Evolutionary conservation across 1,140 invertebrate genomes (phyloP).

Genomic region (Atta texana): DNA sequence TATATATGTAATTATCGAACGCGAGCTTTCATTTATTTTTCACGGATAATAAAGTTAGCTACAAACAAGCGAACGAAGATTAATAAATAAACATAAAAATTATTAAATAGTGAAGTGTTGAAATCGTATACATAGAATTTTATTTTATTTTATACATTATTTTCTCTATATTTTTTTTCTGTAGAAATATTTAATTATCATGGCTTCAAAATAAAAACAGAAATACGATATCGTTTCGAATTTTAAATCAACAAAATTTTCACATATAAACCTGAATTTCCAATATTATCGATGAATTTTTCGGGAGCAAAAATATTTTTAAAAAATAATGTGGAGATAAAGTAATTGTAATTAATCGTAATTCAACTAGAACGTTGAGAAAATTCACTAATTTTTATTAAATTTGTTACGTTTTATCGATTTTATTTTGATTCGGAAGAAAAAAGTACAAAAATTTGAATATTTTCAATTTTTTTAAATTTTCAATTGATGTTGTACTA

Average conservation of each 20-base stretch:
- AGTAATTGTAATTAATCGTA: conserved; percentile 6
- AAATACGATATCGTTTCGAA: neutral
- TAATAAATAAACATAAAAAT: conserved; percentile 24
- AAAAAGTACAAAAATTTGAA: conserved; percentile 13
- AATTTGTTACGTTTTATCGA: neutral
- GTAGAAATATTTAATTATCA: conserved; percentile 36
- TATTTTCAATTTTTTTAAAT: conserved; percentile 19
- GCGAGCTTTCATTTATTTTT: conserved; percentile 22
- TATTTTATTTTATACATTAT: conserved; percentile 25
- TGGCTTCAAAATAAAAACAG: conserved; percentile 24
- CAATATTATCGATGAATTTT: conserved; percentile 33
- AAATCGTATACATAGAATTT: conserved; percentile 35
- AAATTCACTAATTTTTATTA: conserved; percentile 7
- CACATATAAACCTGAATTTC: neutral
- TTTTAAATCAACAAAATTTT: conserved; percentile 44
- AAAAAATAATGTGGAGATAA: neutral
- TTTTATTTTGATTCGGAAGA: neutral
- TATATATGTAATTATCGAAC: neutral
- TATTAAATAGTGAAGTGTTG: conserved; percentile 40
- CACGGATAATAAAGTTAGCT: conserved; percentile 5
- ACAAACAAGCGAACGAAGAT: neutral
- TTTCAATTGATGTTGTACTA: neutral
- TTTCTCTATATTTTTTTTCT: conserved; percentile 13
- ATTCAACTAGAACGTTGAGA: neutral
- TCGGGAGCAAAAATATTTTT: neutral